These are phyloP conservation scores for Brienomyrus brachyistius DNA, from an alignment of 2,113 vertebrate species.

Conservation along the genomic window DNA sequence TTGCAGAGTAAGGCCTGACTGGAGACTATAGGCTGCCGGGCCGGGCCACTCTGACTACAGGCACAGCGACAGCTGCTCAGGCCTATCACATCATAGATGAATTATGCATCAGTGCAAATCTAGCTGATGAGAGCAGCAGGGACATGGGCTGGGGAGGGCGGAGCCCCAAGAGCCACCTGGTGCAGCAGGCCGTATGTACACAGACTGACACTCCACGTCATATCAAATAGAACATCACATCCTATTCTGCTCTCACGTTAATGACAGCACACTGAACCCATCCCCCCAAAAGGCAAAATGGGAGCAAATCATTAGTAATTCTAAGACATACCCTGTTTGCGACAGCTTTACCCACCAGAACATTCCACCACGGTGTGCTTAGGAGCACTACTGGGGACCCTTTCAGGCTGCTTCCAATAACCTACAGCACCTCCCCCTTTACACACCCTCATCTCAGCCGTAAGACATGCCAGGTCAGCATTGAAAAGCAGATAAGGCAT, in stretches of 20 bases:
- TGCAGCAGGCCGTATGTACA: neutral
- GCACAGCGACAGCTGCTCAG: constrained; percentile 37
- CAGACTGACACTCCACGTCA: neutral
- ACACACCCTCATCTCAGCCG: neutral
- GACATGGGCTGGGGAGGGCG: neutral
- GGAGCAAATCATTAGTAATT: neutral
- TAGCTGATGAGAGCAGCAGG: constrained; percentile 40
- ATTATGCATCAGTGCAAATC: constrained; percentile 65
- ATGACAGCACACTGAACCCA: neutral
- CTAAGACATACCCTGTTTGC: neutral
- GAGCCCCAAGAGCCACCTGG: constrained; percentile 7
- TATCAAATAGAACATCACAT: neutral
- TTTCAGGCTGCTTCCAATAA: neutral
- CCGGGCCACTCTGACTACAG: constrained; percentile 49
- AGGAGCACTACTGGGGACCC: neutral
- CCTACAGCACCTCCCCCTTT: neutral
- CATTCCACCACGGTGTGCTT: neutral
- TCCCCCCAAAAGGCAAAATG: neutral
- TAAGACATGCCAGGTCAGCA: neutral
- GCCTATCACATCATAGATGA: constrained; percentile 55
- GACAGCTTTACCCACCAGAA: neutral
- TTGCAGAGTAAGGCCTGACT: neutral
- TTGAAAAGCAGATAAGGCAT: neutral
- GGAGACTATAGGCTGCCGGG: neutral
- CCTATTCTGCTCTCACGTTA: neutral